Conservation (phyloP, 30 jellyfish, hydroid and myxozoan species). For the Clytia hemisphaerica region DNA sequence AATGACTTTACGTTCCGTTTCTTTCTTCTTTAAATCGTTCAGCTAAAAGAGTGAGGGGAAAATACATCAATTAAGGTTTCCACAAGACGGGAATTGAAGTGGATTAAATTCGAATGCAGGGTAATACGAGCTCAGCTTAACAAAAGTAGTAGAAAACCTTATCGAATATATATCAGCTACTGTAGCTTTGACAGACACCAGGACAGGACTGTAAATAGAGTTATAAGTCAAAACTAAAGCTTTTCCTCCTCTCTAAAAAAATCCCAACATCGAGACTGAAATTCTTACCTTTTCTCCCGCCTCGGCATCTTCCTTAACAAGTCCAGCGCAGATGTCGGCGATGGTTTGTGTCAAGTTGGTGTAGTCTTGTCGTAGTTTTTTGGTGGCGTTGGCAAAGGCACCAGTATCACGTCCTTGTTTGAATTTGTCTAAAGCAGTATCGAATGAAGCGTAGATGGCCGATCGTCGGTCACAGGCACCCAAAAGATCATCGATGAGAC, state of each 20-base stretch:
- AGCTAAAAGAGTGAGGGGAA: conserved; percentile 29
- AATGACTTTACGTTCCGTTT: conserved; percentile 54
- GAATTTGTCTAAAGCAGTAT: conserved; percentile 58
- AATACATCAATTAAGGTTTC: background rate
- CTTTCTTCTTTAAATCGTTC: conserved; percentile 76
- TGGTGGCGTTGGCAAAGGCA: conserved; percentile 45
- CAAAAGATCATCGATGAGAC: conserved; percentile 61
- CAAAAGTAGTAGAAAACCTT: background rate
- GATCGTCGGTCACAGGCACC: conserved; percentile 49
- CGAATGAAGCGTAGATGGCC: conserved; percentile 34
- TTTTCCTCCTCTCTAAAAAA: too few species aligned
- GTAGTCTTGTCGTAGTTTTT: conserved; percentile 56
- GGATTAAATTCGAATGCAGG: too few species aligned
- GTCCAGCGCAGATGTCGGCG: conserved; percentile 31
- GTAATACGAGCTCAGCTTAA: background rate
- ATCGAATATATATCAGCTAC: too few species aligned
- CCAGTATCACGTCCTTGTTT: conserved; percentile 55
- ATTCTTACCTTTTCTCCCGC: conserved; percentile 55
- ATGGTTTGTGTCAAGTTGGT: conserved; percentile 34
- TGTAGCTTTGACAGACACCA: too few species aligned
- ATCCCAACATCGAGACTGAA: too few species aligned
- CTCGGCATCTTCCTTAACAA: conserved; percentile 71
- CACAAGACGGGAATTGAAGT: too few species aligned
- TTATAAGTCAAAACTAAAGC: too few species aligned
- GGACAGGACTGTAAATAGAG: too few species aligned